A percentile compares a stretch with the other conserved stretches of the same genome.
Conservation (phyloP, 2,888 invertebrate genomes). For the Harpagoxenus sublaevis region DNA sequence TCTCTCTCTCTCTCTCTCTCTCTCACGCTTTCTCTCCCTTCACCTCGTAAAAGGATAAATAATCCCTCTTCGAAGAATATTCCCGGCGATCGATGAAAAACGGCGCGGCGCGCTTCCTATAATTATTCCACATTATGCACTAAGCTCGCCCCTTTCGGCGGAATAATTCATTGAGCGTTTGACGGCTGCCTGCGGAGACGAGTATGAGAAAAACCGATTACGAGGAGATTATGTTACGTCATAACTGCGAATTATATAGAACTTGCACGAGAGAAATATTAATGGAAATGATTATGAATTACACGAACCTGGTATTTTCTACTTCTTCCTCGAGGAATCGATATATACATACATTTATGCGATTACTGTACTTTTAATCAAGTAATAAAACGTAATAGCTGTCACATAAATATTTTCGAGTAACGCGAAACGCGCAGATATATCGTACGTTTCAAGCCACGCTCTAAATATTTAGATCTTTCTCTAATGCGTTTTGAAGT, state of each 20-base stretch:
- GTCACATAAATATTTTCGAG: no score
- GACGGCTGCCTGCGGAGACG: not conserved
- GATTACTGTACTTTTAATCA: not conserved
- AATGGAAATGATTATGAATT: not conserved
- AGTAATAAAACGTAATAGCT: not conserved
- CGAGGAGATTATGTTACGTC: conserved; percentile 13
- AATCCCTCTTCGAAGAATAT: conserved; percentile 28
- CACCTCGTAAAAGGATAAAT: conserved; percentile 18
- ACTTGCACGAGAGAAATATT: not conserved
- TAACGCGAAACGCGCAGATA: not conserved
- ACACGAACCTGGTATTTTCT: not conserved
- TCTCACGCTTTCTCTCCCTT: no score
- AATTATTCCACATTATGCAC: conserved; percentile 42
- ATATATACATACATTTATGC: not conserved
- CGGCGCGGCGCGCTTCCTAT: conserved; percentile 23
- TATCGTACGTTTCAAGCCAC: not conserved
- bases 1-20: not conserved
- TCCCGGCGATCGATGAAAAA: conserved; percentile 40
- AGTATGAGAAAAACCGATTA: conserved; percentile 34
- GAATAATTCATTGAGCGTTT: conserved; percentile 32
- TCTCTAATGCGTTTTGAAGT: not conserved
- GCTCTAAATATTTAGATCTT: not conserved
- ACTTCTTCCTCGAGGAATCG: not conserved
- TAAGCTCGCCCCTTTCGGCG: conserved; percentile 17
- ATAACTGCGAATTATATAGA: conserved; percentile 8